Evolutionary conservation across 2,113 vertebrate species (phyloP), one percentile per base, ranked within the genome.

Genomic region (Lepus timidus): DNA sequence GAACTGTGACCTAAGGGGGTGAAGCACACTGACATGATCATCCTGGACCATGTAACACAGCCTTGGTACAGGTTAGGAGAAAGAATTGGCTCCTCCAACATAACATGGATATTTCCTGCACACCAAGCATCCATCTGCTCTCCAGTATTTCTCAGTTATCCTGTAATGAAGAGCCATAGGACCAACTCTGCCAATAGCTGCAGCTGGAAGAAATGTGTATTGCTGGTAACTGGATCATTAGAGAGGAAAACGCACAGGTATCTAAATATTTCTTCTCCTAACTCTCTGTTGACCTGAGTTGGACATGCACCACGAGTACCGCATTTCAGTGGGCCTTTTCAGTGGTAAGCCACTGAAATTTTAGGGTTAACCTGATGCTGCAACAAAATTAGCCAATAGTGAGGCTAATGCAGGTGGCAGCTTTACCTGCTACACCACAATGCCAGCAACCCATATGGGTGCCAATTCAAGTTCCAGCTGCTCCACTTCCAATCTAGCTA

Each of bases 21-120:
- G 25, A 25, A 9, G 19, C 6, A 10, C 25, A 20, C 2, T 13
- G 39, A 11, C 13, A 11, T 0, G 1, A 17, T 36, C 39, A 16
- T 36, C 83, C n/a, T 75, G 6, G 17, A 19, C 29, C 44, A 3
- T 61, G 20, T 55, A 6, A 16, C 44, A 52, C 61, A 3, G 5
- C 9, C 14, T 1, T 31, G 29, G 25, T 12, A 11, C 12, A 33
- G 29, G 9, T 23, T 64, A 49, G 9, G 1, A 39, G 20, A 51
- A 51, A 27, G 17, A 70, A 20, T 5, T 9, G 0, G 19, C 29
- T 31, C 49, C 33, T 58, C 83, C 25, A 9, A 58, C 31, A 39
- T 5, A 7, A 55, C 8, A 4, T 17, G 39, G 27, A 22, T 31
- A n/a, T 58, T 31, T 44, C 6, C 31, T 52, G 1, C 49, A 13